phyloP scores from a whole-genome alignment of 2,888 invertebrate genomes.

The Gerris lacustris region DNA sequence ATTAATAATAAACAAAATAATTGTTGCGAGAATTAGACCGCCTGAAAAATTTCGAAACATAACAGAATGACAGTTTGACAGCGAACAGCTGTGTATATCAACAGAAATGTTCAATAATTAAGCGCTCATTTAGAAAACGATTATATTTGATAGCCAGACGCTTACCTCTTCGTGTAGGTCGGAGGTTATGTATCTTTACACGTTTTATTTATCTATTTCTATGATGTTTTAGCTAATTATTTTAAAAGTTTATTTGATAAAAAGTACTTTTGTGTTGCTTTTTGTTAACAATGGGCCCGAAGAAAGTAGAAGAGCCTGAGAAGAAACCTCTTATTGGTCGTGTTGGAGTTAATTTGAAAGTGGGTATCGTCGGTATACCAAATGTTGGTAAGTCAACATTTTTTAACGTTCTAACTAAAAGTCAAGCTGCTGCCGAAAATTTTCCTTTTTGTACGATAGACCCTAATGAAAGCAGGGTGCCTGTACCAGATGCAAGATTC shows the following conservation, averaged over 20 bases:
- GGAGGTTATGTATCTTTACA: neutral
- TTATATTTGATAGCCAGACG: no score
- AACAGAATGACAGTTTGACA: no score
- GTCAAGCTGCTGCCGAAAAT: conserved; percentile 93
- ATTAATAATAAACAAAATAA: no score
- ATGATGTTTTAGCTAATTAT: neutral
- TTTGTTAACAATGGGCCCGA: conserved; percentile 55
- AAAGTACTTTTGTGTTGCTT: conserved; percentile 17
- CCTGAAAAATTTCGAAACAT: no score
- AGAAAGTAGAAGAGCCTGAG: conserved; percentile 81
- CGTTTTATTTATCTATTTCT: neutral
- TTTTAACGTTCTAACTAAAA: conserved; percentile 97
- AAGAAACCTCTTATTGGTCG: conserved; percentile 84
- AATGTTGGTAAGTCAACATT: conserved; percentile 99
- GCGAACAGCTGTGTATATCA: no score
- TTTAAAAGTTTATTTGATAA: conserved; percentile 12
- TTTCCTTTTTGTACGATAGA: conserved; percentile 99
- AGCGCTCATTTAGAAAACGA: no score
- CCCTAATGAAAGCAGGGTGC: conserved; percentile 98
- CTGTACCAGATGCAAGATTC: conserved; percentile 88
- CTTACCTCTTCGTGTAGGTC: no score
- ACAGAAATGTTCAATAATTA: no score
- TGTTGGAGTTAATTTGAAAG: conserved; percentile 88
- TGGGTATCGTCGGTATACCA: conserved; percentile 91
- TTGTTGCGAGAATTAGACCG: no score